phyloP scores from a whole-genome alignment of 2,797 vertebrate species.

The Lithobates sylvaticus region DNA sequence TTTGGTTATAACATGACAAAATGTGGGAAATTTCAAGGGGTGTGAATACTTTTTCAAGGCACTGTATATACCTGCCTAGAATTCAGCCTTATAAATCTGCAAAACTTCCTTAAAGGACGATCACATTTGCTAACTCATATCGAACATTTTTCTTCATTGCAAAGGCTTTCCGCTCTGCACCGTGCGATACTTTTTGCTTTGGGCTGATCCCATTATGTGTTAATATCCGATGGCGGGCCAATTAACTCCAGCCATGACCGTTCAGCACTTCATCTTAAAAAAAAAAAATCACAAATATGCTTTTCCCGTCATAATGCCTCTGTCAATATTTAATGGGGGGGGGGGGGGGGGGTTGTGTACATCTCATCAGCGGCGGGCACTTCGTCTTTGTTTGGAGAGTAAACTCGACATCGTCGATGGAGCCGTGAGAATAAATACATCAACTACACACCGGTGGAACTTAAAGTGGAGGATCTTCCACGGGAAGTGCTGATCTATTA shows the following conservation, averaged over 20 bases:
- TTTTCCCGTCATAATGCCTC: not conserved
- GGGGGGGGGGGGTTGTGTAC: not conserved
- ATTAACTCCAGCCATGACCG: not conserved
- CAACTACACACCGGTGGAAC: not conserved
- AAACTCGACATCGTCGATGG: not conserved
- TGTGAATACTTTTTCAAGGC: no score
- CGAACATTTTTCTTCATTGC: no score
- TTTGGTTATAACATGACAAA: no score
- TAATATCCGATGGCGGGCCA: not conserved
- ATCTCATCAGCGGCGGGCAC: not conserved
- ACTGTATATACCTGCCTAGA: no score
- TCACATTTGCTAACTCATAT: no score
- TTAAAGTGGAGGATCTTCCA: not conserved
- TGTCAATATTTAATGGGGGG: not conserved
- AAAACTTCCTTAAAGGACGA: no score
- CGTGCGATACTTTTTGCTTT: no score
- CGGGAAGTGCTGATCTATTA: constrained; percentile 1
- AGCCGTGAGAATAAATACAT: constrained; percentile 21
- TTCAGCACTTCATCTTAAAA: not conserved
- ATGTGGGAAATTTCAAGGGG: no score
- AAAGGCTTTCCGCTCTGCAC: no score
- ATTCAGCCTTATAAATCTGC: no score
- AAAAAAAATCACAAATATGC: constrained; percentile 28
- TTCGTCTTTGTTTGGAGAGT: not conserved
- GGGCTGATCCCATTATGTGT: not conserved